phyloP scores from a whole-genome alignment of 2,888 invertebrate species.

The Ophioninae sp. region DNA sequence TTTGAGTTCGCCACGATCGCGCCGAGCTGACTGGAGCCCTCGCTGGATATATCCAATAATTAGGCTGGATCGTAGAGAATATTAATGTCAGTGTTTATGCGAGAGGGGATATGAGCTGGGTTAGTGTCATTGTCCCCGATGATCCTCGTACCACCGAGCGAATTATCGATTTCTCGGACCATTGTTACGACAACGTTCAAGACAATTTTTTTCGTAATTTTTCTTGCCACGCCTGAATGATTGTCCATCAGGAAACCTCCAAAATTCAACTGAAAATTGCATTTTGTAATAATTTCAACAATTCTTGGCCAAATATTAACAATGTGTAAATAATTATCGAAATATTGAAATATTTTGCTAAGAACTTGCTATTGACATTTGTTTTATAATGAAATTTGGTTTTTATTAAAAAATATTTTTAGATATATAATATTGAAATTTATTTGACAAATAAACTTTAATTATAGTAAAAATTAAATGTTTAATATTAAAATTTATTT shows the following conservation, averaged over 20 bases:
- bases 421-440: too few species aligned
- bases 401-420: too few species aligned
- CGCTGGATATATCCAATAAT: conserved; percentile 70
- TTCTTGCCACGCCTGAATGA: conserved; percentile 53
- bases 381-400: too few species aligned
- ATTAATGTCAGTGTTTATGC: conserved; percentile 76
- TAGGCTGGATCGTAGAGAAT: conserved; percentile 73
- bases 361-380: too few species aligned
- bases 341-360: too few species aligned
- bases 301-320: too few species aligned
- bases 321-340: too few species aligned
- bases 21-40: conserved; percentile 52
- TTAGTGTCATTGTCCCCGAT: conserved; percentile 74
- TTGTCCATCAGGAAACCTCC: conserved; percentile 10
- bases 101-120: conserved; percentile 42
- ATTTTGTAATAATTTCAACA: not conserved
- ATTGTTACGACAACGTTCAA: conserved; percentile 68
- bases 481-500: too few species aligned
- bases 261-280: conserved; percentile 21
- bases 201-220: conserved; percentile 50
- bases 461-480: too few species aligned
- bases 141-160: conserved; percentile 69
- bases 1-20: conserved; percentile 48
- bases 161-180: conserved; percentile 72
- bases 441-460: too few species aligned